Evolutionary conservation across 1,140 invertebrate genomes (phyloP).

Genomic region (Heliconius nattereri): DNA sequence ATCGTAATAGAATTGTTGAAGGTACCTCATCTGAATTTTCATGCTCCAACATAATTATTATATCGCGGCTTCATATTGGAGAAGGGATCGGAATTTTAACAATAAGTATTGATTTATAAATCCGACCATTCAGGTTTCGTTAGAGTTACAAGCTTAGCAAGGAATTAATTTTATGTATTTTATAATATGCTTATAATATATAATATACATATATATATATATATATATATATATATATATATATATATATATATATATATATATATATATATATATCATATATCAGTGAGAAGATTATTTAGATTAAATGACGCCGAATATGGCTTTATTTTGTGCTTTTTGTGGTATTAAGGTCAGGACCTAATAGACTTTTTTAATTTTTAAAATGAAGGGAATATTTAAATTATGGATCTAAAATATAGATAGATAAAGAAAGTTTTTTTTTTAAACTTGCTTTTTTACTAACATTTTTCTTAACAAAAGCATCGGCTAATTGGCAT

Average conservation of each 20-base stretch:
- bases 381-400: too few relatives aligned
- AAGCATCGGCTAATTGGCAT: too few relatives aligned
- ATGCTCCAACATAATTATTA: conserved; percentile 15
- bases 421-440: too few relatives aligned
- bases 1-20: conserved; percentile 1
- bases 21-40: conserved; percentile 8
- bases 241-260: too few relatives aligned
- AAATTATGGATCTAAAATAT: too few relatives aligned
- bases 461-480: too few relatives aligned
- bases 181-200: neutral
- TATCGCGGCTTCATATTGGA: conserved; percentile 7
- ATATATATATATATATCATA: neutral
- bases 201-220: too few relatives aligned
- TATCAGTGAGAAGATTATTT: neutral
- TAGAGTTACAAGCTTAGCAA: neutral
- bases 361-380: too few relatives aligned
- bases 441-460: too few relatives aligned
- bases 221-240: too few relatives aligned
- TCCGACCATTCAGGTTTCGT: conserved; percentile 10
- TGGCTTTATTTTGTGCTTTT: neutral
- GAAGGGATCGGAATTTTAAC: conserved; percentile 8
- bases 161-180: neutral
- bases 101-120: conserved; percentile 28
- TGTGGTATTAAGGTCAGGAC: neutral
- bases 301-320: neutral